Percentiles rank a stretch among this genome's conserved stretches.
Evolutionary conservation across 2,797 vertebrate species (phyloP).

Genomic region (Ispidina lecontei): DNA sequence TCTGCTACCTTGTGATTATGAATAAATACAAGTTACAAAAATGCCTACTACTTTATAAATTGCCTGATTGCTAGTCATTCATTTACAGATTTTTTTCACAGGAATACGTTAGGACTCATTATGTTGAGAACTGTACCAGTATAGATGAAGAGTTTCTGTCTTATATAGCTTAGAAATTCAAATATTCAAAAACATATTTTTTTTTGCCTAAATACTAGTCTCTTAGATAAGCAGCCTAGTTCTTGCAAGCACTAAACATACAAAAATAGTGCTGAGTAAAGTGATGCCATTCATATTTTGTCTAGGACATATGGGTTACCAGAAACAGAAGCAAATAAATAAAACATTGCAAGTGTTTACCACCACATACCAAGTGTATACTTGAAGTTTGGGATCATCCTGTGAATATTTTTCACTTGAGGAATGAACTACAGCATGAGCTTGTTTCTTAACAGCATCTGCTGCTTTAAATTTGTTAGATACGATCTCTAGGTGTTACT

Average conservation of each 20-base stretch:
- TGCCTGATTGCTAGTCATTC: background rate
- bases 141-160: background rate
- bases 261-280: background rate
- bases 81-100: background rate
- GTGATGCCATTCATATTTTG: background rate
- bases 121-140: background rate
- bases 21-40: background rate
- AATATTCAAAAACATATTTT: background rate
- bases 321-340: background rate
- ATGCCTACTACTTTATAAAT: background rate
- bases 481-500: background rate
- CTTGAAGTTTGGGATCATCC: background rate
- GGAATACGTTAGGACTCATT: background rate
- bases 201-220: background rate
- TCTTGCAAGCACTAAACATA: background rate
- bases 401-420: background rate
- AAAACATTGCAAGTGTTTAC: too few relatives aligned
- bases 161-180: background rate
- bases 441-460: background rate
- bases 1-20: background rate
- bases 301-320: background rate
- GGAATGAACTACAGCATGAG: background rate
- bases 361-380: too few relatives aligned
- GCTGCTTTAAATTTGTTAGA: background rate
- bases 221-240: background rate